Conservation (phyloP, 2,113 vertebrate species). For the Equus quagga region DNA sequence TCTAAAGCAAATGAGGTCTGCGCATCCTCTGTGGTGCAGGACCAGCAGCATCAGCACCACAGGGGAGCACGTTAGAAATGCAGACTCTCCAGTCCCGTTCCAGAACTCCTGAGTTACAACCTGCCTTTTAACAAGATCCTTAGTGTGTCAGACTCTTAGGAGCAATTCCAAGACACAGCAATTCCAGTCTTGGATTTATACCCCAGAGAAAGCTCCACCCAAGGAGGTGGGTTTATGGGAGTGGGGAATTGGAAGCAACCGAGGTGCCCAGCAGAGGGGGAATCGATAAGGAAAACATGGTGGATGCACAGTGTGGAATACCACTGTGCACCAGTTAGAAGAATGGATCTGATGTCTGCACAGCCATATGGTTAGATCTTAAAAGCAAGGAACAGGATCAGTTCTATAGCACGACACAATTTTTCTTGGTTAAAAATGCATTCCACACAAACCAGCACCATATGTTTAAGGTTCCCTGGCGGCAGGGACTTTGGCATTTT, state of each 20-base stretch:
- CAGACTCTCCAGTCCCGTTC: neutral
- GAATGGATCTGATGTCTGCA: neutral
- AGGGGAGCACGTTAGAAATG: neutral
- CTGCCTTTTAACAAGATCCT: neutral
- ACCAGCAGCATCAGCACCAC: neutral
- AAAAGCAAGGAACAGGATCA: neutral
- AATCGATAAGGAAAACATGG: neutral
- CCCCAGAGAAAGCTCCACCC: neutral
- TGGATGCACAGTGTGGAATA: fast-evolving
- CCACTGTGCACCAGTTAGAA: neutral
- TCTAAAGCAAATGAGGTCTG: neutral
- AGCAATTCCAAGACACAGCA: neutral
- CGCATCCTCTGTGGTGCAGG: neutral
- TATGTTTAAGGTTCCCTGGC: neutral
- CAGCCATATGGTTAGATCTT: neutral
- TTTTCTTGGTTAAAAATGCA: neutral
- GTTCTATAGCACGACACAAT: fast-evolving
- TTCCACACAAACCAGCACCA: neutral
- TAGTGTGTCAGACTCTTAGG: no score
- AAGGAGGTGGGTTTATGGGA: neutral
- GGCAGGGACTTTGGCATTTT: neutral
- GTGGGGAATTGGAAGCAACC: neutral
- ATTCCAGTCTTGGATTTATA: neutral
- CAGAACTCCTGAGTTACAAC: neutral
- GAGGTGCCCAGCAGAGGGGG: no score